A percentile compares a stretch with the other conserved stretches of the same genome.
phyloP scores from a whole-genome alignment of 2,797 vertebrate genomes.

The Spheniscus humboldti region DNA sequence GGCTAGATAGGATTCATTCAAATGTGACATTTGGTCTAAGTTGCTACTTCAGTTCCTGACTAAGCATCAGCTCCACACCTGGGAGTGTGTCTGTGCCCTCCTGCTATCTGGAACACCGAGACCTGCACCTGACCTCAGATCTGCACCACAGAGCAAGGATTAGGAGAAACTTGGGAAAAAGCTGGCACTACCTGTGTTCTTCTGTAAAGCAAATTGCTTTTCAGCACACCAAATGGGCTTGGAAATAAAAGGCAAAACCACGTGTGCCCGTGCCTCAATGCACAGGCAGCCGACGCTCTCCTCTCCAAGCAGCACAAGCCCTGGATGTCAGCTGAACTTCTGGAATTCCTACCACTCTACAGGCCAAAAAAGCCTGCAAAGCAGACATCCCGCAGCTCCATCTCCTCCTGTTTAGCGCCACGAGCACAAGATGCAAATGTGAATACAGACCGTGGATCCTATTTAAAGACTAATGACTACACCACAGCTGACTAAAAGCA shows the following conservation, averaged over 20 bases:
- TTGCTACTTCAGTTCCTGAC: not conserved
- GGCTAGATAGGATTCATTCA: too few relatives aligned
- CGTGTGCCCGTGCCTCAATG: rapidly evolving
- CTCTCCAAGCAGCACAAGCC: not conserved
- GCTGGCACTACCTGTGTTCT: rapidly evolving
- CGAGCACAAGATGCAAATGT: not conserved
- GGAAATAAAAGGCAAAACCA: not conserved
- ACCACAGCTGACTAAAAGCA: not conserved
- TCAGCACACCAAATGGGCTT: not conserved
- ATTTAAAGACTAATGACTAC: rapidly evolving
- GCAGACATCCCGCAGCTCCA: not conserved
- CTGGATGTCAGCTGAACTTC: not conserved
- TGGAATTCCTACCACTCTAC: not conserved
- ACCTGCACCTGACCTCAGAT: not conserved
- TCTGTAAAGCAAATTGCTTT: not conserved
- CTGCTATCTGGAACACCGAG: not conserved
- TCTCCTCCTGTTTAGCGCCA: not conserved
- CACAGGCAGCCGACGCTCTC: rapidly evolving
- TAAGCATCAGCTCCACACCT: not conserved
- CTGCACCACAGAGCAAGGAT: not conserved
- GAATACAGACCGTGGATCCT: not conserved
- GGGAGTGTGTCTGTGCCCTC: not conserved
- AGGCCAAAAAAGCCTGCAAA: not conserved
- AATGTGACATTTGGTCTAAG: rapidly evolving
- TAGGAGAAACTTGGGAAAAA: not conserved